Evolutionary conservation across 2,888 invertebrate species (phyloP), one percentile per base, ranked within the genome.

Genomic region (Andrena haemorrhoa): DNA sequence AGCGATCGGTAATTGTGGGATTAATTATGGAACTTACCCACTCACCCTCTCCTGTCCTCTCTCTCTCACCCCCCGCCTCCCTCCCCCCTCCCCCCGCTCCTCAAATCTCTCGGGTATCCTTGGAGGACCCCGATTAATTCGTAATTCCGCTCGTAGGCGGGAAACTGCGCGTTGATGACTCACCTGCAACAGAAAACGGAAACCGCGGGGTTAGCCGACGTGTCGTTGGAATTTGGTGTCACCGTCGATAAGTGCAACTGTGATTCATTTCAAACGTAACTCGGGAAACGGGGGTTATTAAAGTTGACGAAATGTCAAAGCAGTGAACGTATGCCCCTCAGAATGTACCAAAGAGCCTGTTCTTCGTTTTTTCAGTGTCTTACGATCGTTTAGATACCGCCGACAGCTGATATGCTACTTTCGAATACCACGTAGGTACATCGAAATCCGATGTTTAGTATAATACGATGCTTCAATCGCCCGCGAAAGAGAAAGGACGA

Each of bases 1-100:
- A 53, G 60, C 85, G 86, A 91, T 91, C 88, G 87, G 85, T 90
- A 90, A 92, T 91, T 91, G 90, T 88, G 86, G 86, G 90, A 92
- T 92, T 92, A 91, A 92, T 92, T 91, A 91, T 92, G 86, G 77
- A 88, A 84, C 75, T 83, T 87, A 84, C 75, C 75, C 16, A 80
- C 82, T 83, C 83, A 75, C 70, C 70, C 65, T 65, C 29, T 12
- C 56, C 41, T 41, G 16, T 8, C 20, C 51, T 12, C 61, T 33
- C 64, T 56, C 72, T 47, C 41, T n/a, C n/a, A n/a, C n/a, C n/a
- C n/a, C n/a, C n/a, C n/a, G n/a, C n/a, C n/a, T n/a, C 61, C 70
- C 66, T 20, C 4, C 60, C 66, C 26, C 4, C n/a, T 3, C 20
- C 23, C 47, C 2, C 41, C 41, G 23, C 23, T 1, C 23, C 23